These are phyloP conservation scores for Orthochromis indermauri DNA, from an alignment of 2,113 vertebrate genomes.

Conservation along the genomic window DNA sequence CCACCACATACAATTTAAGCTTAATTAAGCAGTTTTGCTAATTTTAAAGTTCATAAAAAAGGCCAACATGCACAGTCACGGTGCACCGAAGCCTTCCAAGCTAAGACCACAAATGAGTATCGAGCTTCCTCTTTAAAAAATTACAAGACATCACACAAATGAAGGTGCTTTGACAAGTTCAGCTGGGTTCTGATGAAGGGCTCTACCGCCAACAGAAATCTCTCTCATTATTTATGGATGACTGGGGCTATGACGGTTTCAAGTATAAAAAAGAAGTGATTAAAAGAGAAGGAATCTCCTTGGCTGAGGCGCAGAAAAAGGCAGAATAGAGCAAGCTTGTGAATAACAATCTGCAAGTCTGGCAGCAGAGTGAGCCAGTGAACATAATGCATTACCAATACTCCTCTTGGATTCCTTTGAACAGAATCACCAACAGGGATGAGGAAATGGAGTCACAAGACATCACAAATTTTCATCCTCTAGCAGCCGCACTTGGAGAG, in stretches of 20 bases:
- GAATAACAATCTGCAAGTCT: constrained; percentile 69
- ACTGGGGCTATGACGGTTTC: constrained; percentile 59
- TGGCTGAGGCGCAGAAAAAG: constrained; percentile 72
- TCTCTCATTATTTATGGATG: constrained; percentile 60
- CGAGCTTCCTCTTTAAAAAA: constrained; percentile 29
- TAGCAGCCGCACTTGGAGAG: constrained; percentile 75
- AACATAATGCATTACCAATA: constrained; percentile 59
- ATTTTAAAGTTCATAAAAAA: constrained; percentile 32
- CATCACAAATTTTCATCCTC: constrained; percentile 75
- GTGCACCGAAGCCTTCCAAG: constrained; percentile 26
- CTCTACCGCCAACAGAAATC: constrained; percentile 52
- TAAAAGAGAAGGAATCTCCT: constrained; percentile 73
- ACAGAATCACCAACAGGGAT: constrained; percentile 66
- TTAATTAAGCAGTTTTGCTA: constrained; percentile 28
- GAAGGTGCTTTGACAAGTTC: constrained; percentile 57
- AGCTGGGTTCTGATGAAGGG: constrained; percentile 50
- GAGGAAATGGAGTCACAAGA: constrained; percentile 73
- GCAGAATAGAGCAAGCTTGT: constrained; percentile 67
- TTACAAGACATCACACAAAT: constrained; percentile 58
- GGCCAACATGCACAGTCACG: constrained; percentile 39
- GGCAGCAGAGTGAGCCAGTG: constrained; percentile 58
- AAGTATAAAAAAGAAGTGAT: constrained; percentile 73
- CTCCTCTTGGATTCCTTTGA: constrained; percentile 61
- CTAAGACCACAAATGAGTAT: constrained; percentile 36
- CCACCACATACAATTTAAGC: constrained; percentile 22